phyloP scores from a whole-genome alignment of 2,113 vertebrate genomes.

The Romanogobio albipinnatus region DNA sequence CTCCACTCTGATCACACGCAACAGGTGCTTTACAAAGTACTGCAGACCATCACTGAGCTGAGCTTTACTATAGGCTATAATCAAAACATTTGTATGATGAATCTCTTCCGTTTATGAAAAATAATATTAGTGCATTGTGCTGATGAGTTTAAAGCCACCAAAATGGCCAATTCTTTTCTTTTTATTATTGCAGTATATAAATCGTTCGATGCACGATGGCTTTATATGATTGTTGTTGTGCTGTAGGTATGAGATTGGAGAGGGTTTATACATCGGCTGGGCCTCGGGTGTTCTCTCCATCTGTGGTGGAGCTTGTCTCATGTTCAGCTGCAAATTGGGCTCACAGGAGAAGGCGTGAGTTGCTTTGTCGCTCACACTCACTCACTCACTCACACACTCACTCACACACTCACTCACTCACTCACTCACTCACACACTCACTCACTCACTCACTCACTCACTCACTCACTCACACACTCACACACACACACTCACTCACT shows the following conservation, averaged over 20 bases:
- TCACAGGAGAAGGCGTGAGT: constrained; percentile 72
- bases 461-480: not conserved
- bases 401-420: too few relatives aligned
- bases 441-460: too few relatives aligned
- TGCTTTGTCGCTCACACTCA: not conserved
- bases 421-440: not conserved
- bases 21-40: not conserved
- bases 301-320: constrained; percentile 79
- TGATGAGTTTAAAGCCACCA: too few relatives aligned
- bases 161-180: too few relatives aligned
- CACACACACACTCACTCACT: too few relatives aligned
- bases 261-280: constrained; percentile 89
- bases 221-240: not conserved
- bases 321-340: constrained; percentile 72
- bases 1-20: not conserved
- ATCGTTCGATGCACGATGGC: too few relatives aligned
- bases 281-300: constrained; percentile 82
- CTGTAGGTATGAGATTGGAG: constrained; percentile 86
- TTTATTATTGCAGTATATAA: too few relatives aligned
- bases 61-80: not conserved
- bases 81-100: too few relatives aligned
- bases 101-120: too few relatives aligned
- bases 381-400: not conserved
- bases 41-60: not conserved
- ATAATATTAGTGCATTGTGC: too few relatives aligned